phyloP scores from a whole-genome alignment of 2,888 invertebrate species.

The Thera britannica region DNA sequence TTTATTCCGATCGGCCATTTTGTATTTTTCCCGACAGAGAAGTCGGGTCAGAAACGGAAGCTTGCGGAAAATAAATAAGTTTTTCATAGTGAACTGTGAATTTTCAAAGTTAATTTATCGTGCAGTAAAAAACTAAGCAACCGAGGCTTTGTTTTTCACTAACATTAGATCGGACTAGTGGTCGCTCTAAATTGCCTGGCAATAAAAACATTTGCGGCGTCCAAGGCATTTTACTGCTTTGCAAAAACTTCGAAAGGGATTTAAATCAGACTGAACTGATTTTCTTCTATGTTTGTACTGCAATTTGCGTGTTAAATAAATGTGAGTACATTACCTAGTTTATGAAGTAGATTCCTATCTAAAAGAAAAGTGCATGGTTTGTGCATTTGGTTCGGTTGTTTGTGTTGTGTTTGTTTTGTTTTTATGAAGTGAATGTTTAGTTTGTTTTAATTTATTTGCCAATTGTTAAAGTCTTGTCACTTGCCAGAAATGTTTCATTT shows the following conservation, averaged over 20 bases:
- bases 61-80: constrained; percentile 62
- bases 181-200: constrained; percentile 22
- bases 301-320: constrained; percentile 17
- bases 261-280: constrained; percentile 3
- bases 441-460: neutral
- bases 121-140: neutral
- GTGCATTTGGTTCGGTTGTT: neutral
- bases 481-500: too few species aligned
- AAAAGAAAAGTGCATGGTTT: neutral
- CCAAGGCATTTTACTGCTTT: constrained; percentile 7
- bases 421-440: neutral
- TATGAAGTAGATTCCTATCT: neutral
- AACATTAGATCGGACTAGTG: constrained; percentile 5
- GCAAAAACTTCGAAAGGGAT: constrained; percentile 7
- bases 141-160: constrained; percentile 25
- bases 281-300: neutral
- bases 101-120: constrained; percentile 13
- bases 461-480: too few species aligned
- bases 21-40: constrained; percentile 63
- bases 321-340: constrained; percentile 27
- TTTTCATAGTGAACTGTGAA: constrained; percentile 30
- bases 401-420: neutral
- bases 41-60: constrained; percentile 52
- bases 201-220: constrained; percentile 29
- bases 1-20: constrained; percentile 72